Percentiles rank a stretch among this genome's conserved stretches.
phyloP scores from a whole-genome alignment of 2,888 invertebrate species.

The Stomorhina lunata region DNA sequence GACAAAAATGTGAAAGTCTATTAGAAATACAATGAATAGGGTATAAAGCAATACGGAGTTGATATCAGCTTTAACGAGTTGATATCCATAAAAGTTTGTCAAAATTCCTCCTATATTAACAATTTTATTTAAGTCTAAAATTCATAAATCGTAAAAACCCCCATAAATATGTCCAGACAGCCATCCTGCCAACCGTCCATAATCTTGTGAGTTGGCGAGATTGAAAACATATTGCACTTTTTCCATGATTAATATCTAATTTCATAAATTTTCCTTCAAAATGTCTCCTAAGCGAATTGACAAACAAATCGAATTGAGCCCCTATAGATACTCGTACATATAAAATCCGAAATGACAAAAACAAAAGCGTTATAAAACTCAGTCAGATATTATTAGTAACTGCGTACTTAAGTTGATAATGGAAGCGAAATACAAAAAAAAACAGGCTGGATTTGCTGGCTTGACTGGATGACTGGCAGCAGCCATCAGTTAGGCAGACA shows the following conservation, averaged over 20 bases:
- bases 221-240: background rate
- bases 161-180: background rate
- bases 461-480: slow-evolving; percentile 46
- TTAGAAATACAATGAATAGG: too few relatives aligned
- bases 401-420: slow-evolving; percentile 28
- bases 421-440: slow-evolving; percentile 6
- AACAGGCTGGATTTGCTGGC: slow-evolving; percentile 21
- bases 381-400: slow-evolving; percentile 24
- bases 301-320: slow-evolving; percentile 5
- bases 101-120: too few relatives aligned
- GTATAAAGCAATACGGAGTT: too few relatives aligned
- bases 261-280: slow-evolving; percentile 19
- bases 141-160: background rate
- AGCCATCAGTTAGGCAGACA: slow-evolving; percentile 34
- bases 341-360: background rate
- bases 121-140: too few relatives aligned
- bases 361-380: slow-evolving; percentile 17
- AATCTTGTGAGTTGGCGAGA: background rate
- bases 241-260: slow-evolving; percentile 10
- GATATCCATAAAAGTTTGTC: too few relatives aligned
- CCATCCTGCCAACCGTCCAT: too few relatives aligned
- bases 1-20: too few relatives aligned
- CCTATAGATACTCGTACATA: slow-evolving; percentile 8
- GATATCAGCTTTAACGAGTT: too few relatives aligned
- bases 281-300: slow-evolving; percentile 21